Evolutionary conservation across 1,140 invertebrate genomes (phyloP), one percentile per base, ranked within the genome.

Genomic region (Antheraea pernyi): DNA sequence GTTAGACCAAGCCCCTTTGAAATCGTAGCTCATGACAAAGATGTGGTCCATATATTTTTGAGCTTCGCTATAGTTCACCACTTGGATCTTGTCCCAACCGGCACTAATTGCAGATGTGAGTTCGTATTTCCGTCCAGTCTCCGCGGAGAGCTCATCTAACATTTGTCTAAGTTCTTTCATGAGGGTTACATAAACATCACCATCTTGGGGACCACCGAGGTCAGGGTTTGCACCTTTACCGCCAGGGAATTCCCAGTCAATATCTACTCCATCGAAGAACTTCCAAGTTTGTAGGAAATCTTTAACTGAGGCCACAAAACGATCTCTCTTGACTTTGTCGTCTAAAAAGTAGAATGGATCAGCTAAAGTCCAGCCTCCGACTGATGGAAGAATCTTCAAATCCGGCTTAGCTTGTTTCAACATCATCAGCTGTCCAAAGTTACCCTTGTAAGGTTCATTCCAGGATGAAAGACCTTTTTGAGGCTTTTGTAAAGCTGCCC

Each of bases 391-490:
- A 64, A 92, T 89, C 74, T 92, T 92, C n/a, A 92, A 58, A 11
- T 91, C 88, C 30, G 90, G 88, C 74, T 78, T 85, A 0, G 83
- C 85, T 74, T 91, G 88, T 76, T 92, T 92, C 62, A 91, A 80
- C 30, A 83, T 84, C 90, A 92, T 92, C 71, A 92, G 69, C 67
- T 92, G 90, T 2, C 90, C 90, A 69, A 92, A 92, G 69, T 92
- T 92, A 66, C 90, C 90, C 64, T 92, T 92, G 81, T 91, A 92
- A 11, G 90, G 90, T 70, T 92, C 90, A 67, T 92, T 91, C 90
- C 90, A 92, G 3, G 87, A 89, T 7, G 85, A 82, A 13, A 92
- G 63, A 46, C 90, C 90, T 65, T 89, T 92, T 62, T 92, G 90
- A 22, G 90, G 88, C 67, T 92, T 92, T 67, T 92, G 90, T n/a